phyloP scores from a whole-genome alignment of 2,888 invertebrate genomes.

The Tillus elongatus region DNA sequence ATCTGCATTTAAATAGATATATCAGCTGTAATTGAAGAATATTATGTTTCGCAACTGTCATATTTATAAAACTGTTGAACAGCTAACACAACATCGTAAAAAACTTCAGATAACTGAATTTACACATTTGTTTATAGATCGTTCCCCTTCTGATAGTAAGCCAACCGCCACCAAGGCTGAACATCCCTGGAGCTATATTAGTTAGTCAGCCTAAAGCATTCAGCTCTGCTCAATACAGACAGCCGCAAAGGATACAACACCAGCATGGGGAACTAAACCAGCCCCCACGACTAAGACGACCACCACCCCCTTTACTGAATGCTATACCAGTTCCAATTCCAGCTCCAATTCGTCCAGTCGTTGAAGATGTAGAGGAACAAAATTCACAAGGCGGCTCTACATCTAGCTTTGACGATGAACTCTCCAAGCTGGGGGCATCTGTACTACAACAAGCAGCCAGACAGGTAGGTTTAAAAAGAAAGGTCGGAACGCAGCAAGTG shows the following conservation, averaged over 20 bases:
- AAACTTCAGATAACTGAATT: too few species aligned
- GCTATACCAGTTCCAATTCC: constrained; percentile 36
- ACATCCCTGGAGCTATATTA: constrained; percentile 56
- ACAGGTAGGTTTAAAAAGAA: too few species aligned
- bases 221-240: constrained; percentile 23
- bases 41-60: too few species aligned
- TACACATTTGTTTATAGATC: too few species aligned
- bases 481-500: too few species aligned
- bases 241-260: constrained; percentile 30
- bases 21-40: too few species aligned
- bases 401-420: constrained; percentile 32
- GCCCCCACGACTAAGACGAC: constrained; percentile 40
- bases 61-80: too few species aligned
- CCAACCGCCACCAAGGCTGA: constrained; percentile 55
- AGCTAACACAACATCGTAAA: too few species aligned
- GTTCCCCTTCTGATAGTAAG: too few species aligned
- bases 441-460: constrained; percentile 4
- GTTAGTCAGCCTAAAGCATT: constrained; percentile 36
- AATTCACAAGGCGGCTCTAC: constrained; percentile 35
- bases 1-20: too few species aligned
- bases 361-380: constrained; percentile 59
- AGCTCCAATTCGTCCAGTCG: constrained; percentile 54
- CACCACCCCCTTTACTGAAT: constrained; percentile 41
- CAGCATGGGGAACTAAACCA: constrained; percentile 36
- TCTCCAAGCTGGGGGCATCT: constrained; percentile 26